Base-by-base conservation (phyloP, 2,797 vertebrate species). In the Epinephelus coioides region DNA sequence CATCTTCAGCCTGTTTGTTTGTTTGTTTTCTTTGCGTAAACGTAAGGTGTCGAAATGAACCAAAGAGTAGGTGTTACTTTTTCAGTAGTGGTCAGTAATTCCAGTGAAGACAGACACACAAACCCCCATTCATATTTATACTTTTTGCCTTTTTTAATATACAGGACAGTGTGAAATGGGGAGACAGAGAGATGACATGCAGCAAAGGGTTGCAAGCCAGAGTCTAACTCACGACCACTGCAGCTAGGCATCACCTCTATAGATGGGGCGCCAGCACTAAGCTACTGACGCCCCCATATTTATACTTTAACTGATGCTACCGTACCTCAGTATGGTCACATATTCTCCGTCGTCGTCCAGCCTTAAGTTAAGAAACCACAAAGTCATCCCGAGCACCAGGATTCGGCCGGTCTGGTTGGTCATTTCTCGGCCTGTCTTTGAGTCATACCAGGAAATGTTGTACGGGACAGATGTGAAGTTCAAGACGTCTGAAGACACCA, bases 401-500 rank as follows among this genome's bases (percentile, higher is more conserved):
- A 88, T n/a, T 14, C 53, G 82, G 6, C 89, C 86, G 0, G 69
- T 64, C 69, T 77, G 50, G 49, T 84, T 63, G 17, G 3, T 50
- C 4, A 94, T 76, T 69, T 90, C 85, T 50, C 21, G 59, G 17
- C 69, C 19, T 0, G 87, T 83, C 38, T 51, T 66, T 1, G 44
- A 34, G 70, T 86, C n/a, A 61, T 91, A 92, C 95, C 95, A 95
- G 14, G 78, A 86, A 80, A 94, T 78, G 74, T 85, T 91, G 73
- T 92, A 88, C 0, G 91, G 89, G 49, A 69, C 25, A 0, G 21
- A 1, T 6, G 21, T 34, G 30, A 82, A 74, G 81, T 91, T 6
- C 27, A 94, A 88, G 76, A 91, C 57, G 0, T 68, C 30, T 0
- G 70, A 73, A 49, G 83, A 62, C 3, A 91, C 47, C 77, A 94